A percentile compares a stretch with the other conserved stretches of the same genome.
These are phyloP conservation scores for Netelia inedita DNA, from an alignment of 2,888 invertebrate genomes.

Conservation along the genomic window DNA sequence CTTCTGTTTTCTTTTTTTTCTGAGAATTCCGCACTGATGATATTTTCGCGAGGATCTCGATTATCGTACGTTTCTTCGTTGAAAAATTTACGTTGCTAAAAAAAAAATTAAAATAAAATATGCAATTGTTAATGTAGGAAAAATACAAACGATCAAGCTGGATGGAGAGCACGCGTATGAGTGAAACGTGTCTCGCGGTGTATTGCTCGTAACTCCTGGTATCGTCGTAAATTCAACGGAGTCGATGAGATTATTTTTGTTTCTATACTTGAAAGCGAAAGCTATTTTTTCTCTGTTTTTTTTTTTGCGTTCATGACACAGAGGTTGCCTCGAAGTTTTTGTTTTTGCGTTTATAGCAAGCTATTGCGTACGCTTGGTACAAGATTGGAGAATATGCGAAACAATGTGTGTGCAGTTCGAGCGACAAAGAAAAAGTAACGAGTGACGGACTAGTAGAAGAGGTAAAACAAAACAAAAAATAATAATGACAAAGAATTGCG, in stretches of 20 bases:
- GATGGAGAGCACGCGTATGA: too few species aligned
- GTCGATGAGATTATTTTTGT: not conserved
- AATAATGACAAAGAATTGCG: constrained; percentile 17
- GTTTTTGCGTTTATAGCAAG: not conserved
- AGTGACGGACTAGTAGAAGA: not conserved
- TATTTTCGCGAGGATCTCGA: constrained; percentile 11
- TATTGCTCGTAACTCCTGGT: constrained; percentile 1
- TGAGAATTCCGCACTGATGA: too few species aligned
- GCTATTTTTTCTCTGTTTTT: not conserved
- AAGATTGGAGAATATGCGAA: not conserved
- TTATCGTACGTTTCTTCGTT: not conserved
- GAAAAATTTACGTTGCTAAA: not conserved
- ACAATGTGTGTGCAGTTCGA: not conserved
- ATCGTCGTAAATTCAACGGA: constrained; percentile 7
- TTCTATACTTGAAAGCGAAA: constrained; percentile 9
- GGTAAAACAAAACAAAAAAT: not conserved
- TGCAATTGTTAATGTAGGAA: not conserved
- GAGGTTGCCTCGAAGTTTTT: not conserved
- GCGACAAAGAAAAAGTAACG: not conserved
- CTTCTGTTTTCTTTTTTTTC: not conserved
- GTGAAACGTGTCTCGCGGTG: not conserved
- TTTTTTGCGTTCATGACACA: not conserved
- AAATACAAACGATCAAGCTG: constrained; percentile 19
- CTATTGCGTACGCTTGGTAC: not conserved
- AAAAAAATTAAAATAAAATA: not conserved